A percentile compares a stretch with the other conserved stretches of the same genome.
Conservation (phyloP, 2,888 invertebrate species). For the Cheilosia scutellata region DNA sequence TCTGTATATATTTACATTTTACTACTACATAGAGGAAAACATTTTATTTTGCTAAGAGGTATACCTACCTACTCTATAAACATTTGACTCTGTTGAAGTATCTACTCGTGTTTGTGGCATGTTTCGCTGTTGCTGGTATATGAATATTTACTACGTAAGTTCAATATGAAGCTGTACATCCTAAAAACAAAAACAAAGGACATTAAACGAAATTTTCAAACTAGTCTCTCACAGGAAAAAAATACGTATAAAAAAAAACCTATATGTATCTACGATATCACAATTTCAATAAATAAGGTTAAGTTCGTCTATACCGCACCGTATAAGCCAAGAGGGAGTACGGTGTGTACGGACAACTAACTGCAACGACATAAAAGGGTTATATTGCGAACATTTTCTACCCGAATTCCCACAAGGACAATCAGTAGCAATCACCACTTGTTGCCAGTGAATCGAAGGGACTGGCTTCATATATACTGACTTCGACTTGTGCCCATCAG, state of each 20-base stretch:
- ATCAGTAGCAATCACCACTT: slow-evolving; percentile 69
- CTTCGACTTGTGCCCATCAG: slow-evolving; percentile 52
- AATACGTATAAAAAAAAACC: not conserved
- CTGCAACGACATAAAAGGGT: slow-evolving; percentile 65
- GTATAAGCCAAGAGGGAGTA: slow-evolving; percentile 38
- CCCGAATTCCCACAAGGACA: slow-evolving; percentile 65
- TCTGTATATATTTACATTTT: not conserved
- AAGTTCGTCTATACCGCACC: slow-evolving; percentile 27
- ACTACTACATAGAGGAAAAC: too few relatives aligned
- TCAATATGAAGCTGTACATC: too few relatives aligned
- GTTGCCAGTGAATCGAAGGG: slow-evolving; percentile 57
- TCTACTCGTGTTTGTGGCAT: too few relatives aligned
- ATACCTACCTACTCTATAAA: too few relatives aligned
- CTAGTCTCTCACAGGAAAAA: not conserved
- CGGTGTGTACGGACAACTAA: slow-evolving; percentile 38
- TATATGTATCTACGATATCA: not conserved
- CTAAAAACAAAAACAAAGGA: too few relatives aligned
- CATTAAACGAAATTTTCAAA: not conserved
- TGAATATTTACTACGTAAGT: too few relatives aligned
- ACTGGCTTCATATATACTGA: slow-evolving; percentile 21
- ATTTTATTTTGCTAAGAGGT: too few relatives aligned
- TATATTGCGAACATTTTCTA: slow-evolving; percentile 59
- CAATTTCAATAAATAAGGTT: slow-evolving; percentile 43
- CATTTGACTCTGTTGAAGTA: too few relatives aligned
- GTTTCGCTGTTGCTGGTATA: too few relatives aligned